These are phyloP conservation scores for Frankliniella fusca DNA, from an alignment of 2,888 invertebrate species.

Conservation along the genomic window DNA sequence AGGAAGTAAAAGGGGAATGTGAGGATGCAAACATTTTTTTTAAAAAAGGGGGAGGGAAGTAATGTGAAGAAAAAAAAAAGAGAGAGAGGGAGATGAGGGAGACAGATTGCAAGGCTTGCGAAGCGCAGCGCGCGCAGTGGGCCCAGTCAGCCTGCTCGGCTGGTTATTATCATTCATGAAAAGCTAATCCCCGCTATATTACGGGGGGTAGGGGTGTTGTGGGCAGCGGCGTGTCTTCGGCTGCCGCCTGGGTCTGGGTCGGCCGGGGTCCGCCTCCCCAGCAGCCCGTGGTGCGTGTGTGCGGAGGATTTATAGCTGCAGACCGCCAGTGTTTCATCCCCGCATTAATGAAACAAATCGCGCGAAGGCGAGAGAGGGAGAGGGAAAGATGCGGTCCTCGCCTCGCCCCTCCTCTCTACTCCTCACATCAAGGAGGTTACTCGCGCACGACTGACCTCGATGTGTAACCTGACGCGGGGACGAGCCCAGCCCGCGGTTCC, in stretches of 20 bases:
- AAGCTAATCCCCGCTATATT: slow-evolving; percentile 11
- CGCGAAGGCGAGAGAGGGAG: slow-evolving; percentile 1
- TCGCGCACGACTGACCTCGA: neutral
- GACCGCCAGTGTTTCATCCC: slow-evolving; percentile 15
- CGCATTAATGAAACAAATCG: slow-evolving; percentile 24
- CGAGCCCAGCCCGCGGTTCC: too few relatives aligned
- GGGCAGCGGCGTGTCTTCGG: neutral
- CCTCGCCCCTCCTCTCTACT: neutral
- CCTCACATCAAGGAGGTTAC: slow-evolving; percentile 15
- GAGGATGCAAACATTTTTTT: neutral
- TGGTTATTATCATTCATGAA: slow-evolving; percentile 20
- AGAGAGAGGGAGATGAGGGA: neutral
- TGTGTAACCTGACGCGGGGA: neutral
- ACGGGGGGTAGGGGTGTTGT: neutral
- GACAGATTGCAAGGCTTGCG: neutral
- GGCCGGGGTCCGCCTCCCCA: neutral
- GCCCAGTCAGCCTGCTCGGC: neutral
- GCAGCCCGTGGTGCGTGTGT: neutral
- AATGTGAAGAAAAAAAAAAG: neutral
- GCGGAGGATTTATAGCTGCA: neutral
- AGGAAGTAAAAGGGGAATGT: too few relatives aligned
- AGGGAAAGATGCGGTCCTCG: neutral
- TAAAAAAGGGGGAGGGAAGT: too few relatives aligned
- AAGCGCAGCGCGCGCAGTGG: neutral
- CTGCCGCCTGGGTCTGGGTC: too few relatives aligned